Evolutionary conservation across 2,888 invertebrate species (phyloP), one percentile per base, ranked within the genome.

Genomic region (Herminia tarsipennalis): DNA sequence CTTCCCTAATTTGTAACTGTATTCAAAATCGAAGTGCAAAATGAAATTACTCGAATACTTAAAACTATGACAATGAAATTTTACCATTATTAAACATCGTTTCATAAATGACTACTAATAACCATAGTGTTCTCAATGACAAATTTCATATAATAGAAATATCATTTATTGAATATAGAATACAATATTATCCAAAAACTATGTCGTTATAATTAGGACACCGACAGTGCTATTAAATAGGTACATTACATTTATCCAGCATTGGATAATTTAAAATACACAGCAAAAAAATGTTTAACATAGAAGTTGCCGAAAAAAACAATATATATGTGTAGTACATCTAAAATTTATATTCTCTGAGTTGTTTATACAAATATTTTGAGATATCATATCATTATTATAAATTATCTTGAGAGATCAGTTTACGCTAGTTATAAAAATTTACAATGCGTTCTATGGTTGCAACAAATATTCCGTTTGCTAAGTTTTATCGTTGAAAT

Each of bases 341-440:
- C 85, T 88, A 88, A 81, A 83, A 73, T 83, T 80, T 84, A 85
- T 86, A 86, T 81, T 67, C 73, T 85, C 85, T 86, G 83, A 83
- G 88, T 83, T 78, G 86, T 88, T 87, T 87, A 83, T 86, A 88
- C 86, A 88, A 81, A 86, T 86, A 87, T 83, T 84, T 78, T 83
- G 87, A 86, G 83, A 88, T 85, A 89, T 83, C 70, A 87, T 84
- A 88, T 83, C 72, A 79, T 86, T 84, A 84, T 83, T 86, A 88
- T 81, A 90, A 88, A 88, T 86, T 86, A 89, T 86, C 84, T 81
- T 84, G 88, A 88, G 91, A 90, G 90, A 90, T 90, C 90, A 90
- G 88, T 88, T 87, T 84, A 88, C 78, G 83, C 87, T 90, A 90
- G 86, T 83, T 86, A 88, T 88, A 86, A 88, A 87, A 88, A 88